Conservation (phyloP, 2,113 vertebrate species). For the Butorides virescens region DNA sequence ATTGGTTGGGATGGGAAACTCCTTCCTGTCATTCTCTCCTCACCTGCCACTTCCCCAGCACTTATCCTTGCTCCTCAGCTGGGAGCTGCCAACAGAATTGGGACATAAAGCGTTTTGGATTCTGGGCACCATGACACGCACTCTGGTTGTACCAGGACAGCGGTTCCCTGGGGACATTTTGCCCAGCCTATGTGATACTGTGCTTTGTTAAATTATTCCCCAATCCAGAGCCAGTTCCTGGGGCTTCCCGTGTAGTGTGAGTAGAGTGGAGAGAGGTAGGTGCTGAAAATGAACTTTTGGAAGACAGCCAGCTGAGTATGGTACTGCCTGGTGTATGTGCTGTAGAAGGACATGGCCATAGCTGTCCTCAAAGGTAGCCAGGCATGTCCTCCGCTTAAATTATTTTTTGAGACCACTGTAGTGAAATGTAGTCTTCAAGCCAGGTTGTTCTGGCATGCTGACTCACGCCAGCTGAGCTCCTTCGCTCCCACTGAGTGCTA, state of each 20-base stretch:
- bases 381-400: neutral
- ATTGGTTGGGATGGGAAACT: neutral
- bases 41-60: neutral
- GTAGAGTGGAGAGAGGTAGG: neutral
- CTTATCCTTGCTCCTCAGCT: neutral
- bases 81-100: neutral
- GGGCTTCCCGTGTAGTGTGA: neutral
- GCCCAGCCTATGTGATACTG: neutral
- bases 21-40: neutral
- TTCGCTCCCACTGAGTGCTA: neutral
- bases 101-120: neutral
- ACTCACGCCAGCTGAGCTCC: rapidly evolving
- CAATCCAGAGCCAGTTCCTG: neutral
- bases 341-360: neutral
- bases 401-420: neutral
- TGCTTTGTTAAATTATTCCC: neutral
- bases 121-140: neutral
- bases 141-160: neutral
- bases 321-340: neutral
- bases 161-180: neutral
- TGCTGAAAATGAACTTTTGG: neutral
- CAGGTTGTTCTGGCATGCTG: neutral
- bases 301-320: neutral
- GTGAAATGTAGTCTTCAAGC: neutral
- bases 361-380: neutral